A percentile compares a stretch with the other conserved stretches of the same genome.
Evolutionary conservation across 2,797 vertebrate species (phyloP).

Genomic region (Clarias fuscus): DNA sequence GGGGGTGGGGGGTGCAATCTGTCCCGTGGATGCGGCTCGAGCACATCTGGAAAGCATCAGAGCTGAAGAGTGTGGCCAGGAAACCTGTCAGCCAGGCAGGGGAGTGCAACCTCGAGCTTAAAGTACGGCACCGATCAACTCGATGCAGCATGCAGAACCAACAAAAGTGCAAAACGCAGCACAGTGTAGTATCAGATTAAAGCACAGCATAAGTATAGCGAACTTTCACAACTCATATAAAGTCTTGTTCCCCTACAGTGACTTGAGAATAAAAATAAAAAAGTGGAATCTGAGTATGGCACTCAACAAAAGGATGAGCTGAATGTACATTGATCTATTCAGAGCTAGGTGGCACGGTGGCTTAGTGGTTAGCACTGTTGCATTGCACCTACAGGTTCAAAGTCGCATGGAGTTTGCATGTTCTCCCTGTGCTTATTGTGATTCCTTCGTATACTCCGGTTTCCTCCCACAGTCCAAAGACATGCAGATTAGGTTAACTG

Average conservation of each 20-base stretch:
- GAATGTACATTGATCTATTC: background rate
- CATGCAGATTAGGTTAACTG: too few relatives aligned
- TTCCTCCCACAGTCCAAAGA: too few relatives aligned
- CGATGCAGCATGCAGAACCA: background rate
- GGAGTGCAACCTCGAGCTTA: slow-evolving; percentile 51
- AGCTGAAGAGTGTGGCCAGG: slow-evolving; percentile 52
- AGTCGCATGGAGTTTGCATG: too few relatives aligned
- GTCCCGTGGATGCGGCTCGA: slow-evolving; percentile 66
- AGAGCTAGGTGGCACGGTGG: too few relatives aligned
- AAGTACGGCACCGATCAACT: slow-evolving; percentile 4
- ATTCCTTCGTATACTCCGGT: too few relatives aligned
- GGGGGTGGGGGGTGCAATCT: slow-evolving; percentile 45
- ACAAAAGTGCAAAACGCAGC: background rate
- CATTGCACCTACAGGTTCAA: too few relatives aligned
- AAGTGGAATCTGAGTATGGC: background rate
- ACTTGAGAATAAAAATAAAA: background rate
- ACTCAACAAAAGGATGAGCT: background rate
- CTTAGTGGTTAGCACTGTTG: too few relatives aligned
- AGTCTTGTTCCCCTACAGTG: background rate
- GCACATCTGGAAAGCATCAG: slow-evolving; percentile 77
- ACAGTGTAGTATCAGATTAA: background rate
- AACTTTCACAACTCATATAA: background rate
- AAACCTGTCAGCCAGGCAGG: slow-evolving; percentile 71
- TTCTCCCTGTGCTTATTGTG: too few relatives aligned
- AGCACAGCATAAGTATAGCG: background rate